Percentiles rank a stretch among this genome's conserved stretches.
These are phyloP conservation scores for Stenopsyche tienmushanensis DNA, from an alignment of 1,140 invertebrate species.

Conservation along the genomic window DNA sequence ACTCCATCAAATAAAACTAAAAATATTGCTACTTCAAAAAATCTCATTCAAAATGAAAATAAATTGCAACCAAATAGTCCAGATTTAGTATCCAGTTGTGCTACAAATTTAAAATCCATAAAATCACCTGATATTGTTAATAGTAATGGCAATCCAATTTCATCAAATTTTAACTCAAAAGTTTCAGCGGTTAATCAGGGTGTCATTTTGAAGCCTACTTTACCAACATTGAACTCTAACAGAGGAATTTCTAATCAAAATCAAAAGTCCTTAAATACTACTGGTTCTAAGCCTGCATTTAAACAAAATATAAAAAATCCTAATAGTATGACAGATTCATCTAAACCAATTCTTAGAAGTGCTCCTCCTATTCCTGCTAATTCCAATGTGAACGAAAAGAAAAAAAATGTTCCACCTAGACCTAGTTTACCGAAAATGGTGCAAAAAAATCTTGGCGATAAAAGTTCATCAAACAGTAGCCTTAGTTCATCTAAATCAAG, in stretches of 20 bases:
- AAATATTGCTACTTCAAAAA: constrained; percentile 26
- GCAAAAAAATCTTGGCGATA: constrained; percentile 25
- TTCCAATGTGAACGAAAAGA: constrained; percentile 26
- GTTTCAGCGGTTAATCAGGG: constrained; percentile 30
- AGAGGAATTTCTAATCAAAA: no score
- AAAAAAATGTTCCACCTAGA: constrained; percentile 33
- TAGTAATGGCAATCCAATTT: constrained; percentile 44
- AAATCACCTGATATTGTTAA: constrained; percentile 65
- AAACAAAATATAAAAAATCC: constrained; percentile 24
- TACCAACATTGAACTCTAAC: constrained; percentile 18
- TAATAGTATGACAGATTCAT: background rate
- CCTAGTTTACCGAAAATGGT: constrained; percentile 36
- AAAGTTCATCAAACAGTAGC: constrained; percentile 25
- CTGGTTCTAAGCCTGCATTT: constrained; percentile 14
- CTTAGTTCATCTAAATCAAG: constrained; percentile 29
- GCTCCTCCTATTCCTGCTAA: constrained; percentile 31
- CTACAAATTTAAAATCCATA: constrained; percentile 49
- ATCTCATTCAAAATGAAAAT: constrained; percentile 45
- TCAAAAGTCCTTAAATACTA: constrained; percentile 1
- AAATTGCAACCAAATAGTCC: constrained; percentile 60
- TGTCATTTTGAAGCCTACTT: constrained; percentile 37
- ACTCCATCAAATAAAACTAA: constrained; percentile 51
- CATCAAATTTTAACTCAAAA: constrained; percentile 10
- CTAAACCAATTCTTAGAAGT: constrained; percentile 30
- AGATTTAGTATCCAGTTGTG: constrained; percentile 69